Conservation (phyloP, 2,888 invertebrate species). For the Rotaria sp. region DNA sequence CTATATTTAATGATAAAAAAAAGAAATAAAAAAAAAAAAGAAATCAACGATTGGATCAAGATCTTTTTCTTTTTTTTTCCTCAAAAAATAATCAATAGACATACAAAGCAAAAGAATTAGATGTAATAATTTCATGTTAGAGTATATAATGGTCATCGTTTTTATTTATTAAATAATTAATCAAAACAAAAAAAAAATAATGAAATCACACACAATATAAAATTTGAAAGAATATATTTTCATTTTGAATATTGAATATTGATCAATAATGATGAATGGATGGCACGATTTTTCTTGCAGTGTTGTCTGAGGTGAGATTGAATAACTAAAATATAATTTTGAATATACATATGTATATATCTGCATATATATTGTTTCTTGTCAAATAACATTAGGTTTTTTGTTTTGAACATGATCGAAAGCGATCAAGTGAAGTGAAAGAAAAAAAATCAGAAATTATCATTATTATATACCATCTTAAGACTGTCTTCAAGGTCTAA, state of each 20-base stretch:
- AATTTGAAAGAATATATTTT: too few species aligned
- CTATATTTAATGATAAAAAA: neutral
- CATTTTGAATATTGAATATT: neutral
- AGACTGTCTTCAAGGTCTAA: neutral
- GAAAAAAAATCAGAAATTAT: neutral
- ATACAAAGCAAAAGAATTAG: too few species aligned
- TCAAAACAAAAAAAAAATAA: too few species aligned
- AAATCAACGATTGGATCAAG: neutral
- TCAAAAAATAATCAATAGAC: neutral
- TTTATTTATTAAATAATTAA: too few species aligned
- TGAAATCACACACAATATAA: too few species aligned
- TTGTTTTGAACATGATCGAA: neutral
- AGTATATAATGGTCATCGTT: neutral
- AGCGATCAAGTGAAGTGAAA: neutral
- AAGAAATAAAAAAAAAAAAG: neutral
- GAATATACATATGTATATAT: too few species aligned
- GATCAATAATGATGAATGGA: neutral
- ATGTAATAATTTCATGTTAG: neutral
- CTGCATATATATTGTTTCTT: neutral
- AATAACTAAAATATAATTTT: neutral
- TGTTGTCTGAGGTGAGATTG: neutral
- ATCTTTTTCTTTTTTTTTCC: neutral
- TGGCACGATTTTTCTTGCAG: neutral
- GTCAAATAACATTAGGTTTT: neutral
- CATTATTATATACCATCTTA: neutral